Evolutionary conservation across 2,888 invertebrate genomes (phyloP).

Genomic region (Dicyrtomina minuta): DNA sequence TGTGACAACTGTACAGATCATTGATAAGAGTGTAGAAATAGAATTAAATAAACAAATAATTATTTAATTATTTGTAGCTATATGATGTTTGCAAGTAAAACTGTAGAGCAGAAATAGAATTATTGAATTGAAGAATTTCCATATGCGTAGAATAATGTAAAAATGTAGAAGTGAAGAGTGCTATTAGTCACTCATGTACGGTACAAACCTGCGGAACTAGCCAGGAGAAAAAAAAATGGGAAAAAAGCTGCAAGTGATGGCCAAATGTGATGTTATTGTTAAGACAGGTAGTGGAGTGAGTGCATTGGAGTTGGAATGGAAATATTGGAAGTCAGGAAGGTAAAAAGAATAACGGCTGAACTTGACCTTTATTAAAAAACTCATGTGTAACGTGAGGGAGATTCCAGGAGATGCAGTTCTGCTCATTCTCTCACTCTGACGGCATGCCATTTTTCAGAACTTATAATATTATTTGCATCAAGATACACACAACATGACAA

Average conservation of each 20-base stretch:
- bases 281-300: conserved; percentile 12
- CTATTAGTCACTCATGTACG: no score
- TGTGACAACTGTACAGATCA: no score
- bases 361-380: conserved; percentile 32
- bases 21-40: no score
- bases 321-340: conserved; percentile 6
- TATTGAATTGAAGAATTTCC: no score
- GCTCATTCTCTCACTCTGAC: neutral
- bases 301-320: neutral
- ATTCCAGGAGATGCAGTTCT: conserved; percentile 27
- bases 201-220: no score
- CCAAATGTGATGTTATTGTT: neutral
- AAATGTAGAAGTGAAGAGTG: no score
- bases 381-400: conserved; percentile 9
- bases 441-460: conserved; percentile 20
- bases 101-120: no score
- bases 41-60: no score
- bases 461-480: neutral
- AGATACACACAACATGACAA: conserved; percentile 3
- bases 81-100: no score
- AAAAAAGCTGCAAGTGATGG: neutral
- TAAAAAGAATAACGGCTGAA: conserved; percentile 17
- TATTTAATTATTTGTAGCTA: no score
- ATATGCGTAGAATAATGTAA: no score
- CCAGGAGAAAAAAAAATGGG: neutral